Evolutionary conservation across 2,113 vertebrate genomes (phyloP).

Genomic region (Morone saxatilis): DNA sequence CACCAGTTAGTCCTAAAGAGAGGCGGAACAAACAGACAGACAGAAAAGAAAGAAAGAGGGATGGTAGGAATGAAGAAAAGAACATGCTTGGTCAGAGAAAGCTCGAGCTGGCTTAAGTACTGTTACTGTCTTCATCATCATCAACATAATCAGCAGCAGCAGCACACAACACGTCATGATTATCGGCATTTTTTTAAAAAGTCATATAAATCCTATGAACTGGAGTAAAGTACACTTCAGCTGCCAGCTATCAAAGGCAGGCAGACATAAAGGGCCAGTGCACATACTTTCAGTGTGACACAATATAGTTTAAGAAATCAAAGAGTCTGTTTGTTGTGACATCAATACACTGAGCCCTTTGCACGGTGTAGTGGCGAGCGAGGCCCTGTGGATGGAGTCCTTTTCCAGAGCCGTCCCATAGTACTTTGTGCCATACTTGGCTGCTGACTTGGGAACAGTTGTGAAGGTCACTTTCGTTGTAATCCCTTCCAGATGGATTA

Average conservation of each 20-base stretch:
- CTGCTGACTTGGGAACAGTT: constrained; percentile 22
- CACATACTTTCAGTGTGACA: constrained; percentile 20
- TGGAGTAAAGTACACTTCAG: constrained; percentile 49
- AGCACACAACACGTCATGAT: background rate
- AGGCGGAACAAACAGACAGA: constrained; percentile 72
- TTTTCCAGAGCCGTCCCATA: constrained; percentile 29
- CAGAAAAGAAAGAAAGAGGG: constrained; percentile 48
- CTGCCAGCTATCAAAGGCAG: constrained; percentile 28
- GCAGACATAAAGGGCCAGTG: constrained; percentile 61
- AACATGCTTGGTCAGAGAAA: constrained; percentile 40
- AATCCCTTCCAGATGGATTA: background rate
- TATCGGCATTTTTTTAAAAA: constrained; percentile 1
- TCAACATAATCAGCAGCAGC: constrained; percentile 7
- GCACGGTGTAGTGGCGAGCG: background rate
- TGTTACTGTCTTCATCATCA: background rate
- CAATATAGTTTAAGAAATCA: constrained; percentile 1
- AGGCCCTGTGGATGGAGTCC: constrained; percentile 25
- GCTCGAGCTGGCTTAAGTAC: background rate
- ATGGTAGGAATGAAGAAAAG: constrained; percentile 52
- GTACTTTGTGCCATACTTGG: constrained; percentile 44
- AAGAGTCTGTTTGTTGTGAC: constrained; percentile 34
- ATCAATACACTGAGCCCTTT: constrained; percentile 62
- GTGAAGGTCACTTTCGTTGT: constrained; percentile 49
- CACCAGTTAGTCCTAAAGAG: constrained; percentile 88
- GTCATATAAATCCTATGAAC: background rate